Evolutionary conservation across 2,888 invertebrate genomes (phyloP).

Genomic region (Atethmia centrago): DNA sequence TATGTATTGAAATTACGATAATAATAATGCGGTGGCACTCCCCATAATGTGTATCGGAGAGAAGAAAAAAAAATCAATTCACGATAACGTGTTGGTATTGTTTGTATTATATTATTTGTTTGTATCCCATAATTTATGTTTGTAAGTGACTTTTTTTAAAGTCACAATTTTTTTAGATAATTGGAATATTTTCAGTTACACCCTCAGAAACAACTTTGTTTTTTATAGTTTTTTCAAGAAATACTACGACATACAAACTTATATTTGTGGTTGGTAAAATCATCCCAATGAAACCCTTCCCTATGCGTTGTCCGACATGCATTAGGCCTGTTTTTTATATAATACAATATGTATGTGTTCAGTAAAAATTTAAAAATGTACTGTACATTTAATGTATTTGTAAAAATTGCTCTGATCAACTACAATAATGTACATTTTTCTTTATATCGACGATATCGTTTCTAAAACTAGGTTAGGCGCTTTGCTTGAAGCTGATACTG

Average conservation of each 20-base stretch:
- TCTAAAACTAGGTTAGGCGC: background rate
- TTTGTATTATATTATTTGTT: too few relatives aligned
- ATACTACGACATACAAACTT: too few relatives aligned
- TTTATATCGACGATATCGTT: background rate
- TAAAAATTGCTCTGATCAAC: background rate
- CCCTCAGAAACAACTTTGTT: too few relatives aligned
- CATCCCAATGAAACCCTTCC: too few relatives aligned
- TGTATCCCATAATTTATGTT: background rate
- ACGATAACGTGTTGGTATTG: background rate
- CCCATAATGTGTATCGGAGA: background rate
- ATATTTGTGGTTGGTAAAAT: too few relatives aligned
- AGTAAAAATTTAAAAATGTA: too few relatives aligned
- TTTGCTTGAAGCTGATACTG: background rate
- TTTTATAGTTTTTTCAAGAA: too few relatives aligned
- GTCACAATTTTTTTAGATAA: too few relatives aligned
- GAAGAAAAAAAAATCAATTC: background rate
- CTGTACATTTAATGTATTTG: too few relatives aligned
- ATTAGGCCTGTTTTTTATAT: too few relatives aligned
- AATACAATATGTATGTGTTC: too few relatives aligned
- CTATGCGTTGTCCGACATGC: too few relatives aligned
- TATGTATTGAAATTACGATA: background rate
- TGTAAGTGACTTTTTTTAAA: background rate
- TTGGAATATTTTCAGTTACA: background rate
- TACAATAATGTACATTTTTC: background rate
- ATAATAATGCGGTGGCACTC: background rate